Conservation (phyloP, 2,797 vertebrate genomes). For the Poeciliopsis turneri region DNA sequence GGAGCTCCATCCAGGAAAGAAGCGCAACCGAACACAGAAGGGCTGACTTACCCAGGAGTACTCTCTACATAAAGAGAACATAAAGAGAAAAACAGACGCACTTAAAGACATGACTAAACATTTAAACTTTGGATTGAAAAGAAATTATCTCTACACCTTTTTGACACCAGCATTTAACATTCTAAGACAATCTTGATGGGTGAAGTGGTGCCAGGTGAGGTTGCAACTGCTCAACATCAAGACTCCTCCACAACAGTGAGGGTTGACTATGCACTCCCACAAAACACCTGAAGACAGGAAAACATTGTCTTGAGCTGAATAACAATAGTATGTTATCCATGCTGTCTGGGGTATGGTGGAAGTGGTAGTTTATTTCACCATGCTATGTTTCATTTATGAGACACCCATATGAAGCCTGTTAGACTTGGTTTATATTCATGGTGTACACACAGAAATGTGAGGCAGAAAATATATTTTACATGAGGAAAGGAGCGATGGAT, state of each 20-base stretch:
- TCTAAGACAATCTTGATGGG: constrained; percentile 39
- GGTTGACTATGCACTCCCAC: constrained; percentile 55
- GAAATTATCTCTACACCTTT: constrained; percentile 58
- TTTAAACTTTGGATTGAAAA: background rate
- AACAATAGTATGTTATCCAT: constrained; percentile 54
- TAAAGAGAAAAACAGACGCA: background rate
- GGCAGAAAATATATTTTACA: constrained; percentile 37
- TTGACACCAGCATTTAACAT: constrained; percentile 57
- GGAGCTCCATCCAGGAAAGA: background rate
- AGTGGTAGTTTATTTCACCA: constrained; percentile 41
- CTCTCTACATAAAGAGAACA: background rate
- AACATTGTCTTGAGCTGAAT: constrained; percentile 73
- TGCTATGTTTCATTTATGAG: constrained; percentile 71
- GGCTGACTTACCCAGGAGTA: background rate
- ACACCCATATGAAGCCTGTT: constrained; percentile 51
- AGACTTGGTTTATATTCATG: constrained; percentile 62
- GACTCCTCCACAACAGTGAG: constrained; percentile 45
- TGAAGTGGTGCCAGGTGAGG: constrained; percentile 32
- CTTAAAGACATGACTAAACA: background rate
- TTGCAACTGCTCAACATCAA: constrained; percentile 53
- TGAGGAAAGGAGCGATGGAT: constrained; percentile 44
- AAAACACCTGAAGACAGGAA: constrained; percentile 61
- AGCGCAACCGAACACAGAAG: background rate
- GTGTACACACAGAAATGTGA: constrained; percentile 33
- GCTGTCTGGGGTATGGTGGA: background rate